Conservation (phyloP, 2,888 invertebrate genomes). For the Temnothorax unifasciatus region DNA sequence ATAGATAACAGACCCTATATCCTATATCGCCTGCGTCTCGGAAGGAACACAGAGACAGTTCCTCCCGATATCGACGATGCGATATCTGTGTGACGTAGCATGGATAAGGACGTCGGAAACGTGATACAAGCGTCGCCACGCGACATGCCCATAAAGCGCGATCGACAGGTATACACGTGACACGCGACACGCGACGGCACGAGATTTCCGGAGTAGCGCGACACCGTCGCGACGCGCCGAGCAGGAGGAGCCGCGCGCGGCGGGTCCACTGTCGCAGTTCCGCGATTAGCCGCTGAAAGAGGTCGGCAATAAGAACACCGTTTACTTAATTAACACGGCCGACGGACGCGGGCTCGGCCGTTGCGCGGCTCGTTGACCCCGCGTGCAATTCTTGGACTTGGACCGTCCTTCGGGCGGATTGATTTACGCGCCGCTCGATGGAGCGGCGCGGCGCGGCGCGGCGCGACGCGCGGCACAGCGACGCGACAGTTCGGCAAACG, state of each 20-base stretch:
- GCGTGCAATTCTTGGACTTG: constrained; percentile 66
- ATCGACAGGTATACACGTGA: constrained; percentile 19
- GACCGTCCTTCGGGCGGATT: constrained; percentile 71
- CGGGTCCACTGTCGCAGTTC: constrained; percentile 41
- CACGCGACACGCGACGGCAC: neutral
- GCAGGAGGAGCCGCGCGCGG: neutral
- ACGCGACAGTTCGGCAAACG: neutral
- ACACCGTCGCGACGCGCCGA: no score
- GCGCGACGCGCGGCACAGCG: neutral
- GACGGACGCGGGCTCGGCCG: constrained; percentile 38
- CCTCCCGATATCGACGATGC: neutral
- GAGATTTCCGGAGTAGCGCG: neutral
- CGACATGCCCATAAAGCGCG: neutral
- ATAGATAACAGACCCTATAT: no score
- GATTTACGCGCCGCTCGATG: constrained; percentile 58
- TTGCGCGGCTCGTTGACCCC: constrained; percentile 75
- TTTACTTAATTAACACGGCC: constrained; percentile 74
- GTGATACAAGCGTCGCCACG: neutral
- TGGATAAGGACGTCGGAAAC: constrained; percentile 12
- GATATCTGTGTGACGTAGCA: no score
- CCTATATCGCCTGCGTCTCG: neutral
- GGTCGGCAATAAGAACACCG: constrained; percentile 74
- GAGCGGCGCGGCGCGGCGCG: constrained; percentile 15
- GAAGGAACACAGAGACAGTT: neutral
- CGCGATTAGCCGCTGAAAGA: constrained; percentile 69